Evolutionary conservation across 2,797 vertebrate species (phyloP).

Genomic region (Scleropages formosus): DNA sequence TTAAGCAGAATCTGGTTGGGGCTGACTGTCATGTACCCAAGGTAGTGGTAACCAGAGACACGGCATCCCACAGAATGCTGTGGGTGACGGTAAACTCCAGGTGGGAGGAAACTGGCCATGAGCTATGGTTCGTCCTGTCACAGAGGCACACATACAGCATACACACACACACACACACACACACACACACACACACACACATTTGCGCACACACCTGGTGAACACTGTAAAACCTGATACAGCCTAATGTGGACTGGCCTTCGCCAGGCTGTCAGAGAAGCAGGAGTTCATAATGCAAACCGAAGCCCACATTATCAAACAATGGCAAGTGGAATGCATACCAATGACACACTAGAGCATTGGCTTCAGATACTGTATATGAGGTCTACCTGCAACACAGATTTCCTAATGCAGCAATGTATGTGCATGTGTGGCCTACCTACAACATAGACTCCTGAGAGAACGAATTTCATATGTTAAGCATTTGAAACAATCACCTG

Average conservation of each 20-base stretch:
- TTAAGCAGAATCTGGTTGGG: conserved; percentile 75
- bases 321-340: conserved; percentile 12
- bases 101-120: conserved; percentile 40
- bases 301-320: conserved; percentile 34
- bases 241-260: conserved; percentile 13
- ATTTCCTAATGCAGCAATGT: not conserved
- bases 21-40: conserved; percentile 78
- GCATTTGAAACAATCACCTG: no score
- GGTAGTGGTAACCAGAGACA: conserved; percentile 73
- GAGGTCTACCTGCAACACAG: not conserved
- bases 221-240: conserved; percentile 61
- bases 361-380: not conserved
- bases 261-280: not conserved
- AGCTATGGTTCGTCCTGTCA: not conserved
- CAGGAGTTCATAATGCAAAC: conserved; percentile 29
- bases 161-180: not conserved
- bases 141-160: not conserved
- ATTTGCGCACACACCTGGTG: conserved; percentile 43
- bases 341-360: not conserved
- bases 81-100: conserved; percentile 75
- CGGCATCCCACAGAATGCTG: conserved; percentile 74
- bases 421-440: not conserved
- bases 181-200: conserved; percentile 40
- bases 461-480: no score
- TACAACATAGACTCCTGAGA: no score